These are phyloP conservation scores for Phoeniculus purpureus DNA, from an alignment of 2,797 vertebrate genomes.

Conservation along the genomic window DNA sequence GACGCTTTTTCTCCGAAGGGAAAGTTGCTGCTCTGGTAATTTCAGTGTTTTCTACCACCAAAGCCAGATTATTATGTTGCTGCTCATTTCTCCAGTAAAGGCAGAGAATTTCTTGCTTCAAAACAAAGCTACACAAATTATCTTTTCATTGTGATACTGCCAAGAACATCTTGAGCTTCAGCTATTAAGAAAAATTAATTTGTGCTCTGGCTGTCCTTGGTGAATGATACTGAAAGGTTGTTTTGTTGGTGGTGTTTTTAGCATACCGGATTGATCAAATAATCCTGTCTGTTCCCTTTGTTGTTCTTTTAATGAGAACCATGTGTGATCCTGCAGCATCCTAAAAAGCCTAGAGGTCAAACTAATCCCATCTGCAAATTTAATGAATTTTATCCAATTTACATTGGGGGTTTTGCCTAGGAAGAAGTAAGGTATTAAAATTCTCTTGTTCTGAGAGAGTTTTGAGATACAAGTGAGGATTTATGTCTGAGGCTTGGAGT, in stretches of 20 bases:
- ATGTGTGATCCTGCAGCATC: conserved; percentile 60
- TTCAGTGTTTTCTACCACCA: not conserved
- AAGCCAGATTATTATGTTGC: not conserved
- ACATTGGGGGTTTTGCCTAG: not conserved
- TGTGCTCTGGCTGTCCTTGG: conserved; percentile 8
- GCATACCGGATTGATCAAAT: conserved; percentile 62
- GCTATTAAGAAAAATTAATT: conserved; percentile 3
- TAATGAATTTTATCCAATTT: conserved; percentile 15
- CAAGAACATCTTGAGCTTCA: conserved; percentile 8
- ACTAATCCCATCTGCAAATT: conserved; percentile 17
- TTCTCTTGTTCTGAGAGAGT: conserved; percentile 46
- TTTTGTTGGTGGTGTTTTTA: conserved; percentile 50
- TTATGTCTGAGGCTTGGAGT: conserved; percentile 39
- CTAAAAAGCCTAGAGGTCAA: conserved; percentile 49
- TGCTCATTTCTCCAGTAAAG: not conserved
- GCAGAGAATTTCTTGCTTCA: not conserved
- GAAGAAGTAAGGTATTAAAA: conserved; percentile 47
- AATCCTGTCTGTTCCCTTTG: conserved; percentile 65
- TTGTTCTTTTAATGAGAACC: conserved; percentile 72
- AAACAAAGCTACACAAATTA: not conserved
- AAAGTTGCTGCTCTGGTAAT: not conserved
- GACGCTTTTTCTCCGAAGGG: not conserved
- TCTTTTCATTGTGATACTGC: not conserved
- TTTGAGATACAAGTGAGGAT: conserved; percentile 45
- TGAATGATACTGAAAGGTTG: not conserved